phyloP scores from a whole-genome alignment of 2,113 vertebrate species.

The Egretta garzetta region DNA sequence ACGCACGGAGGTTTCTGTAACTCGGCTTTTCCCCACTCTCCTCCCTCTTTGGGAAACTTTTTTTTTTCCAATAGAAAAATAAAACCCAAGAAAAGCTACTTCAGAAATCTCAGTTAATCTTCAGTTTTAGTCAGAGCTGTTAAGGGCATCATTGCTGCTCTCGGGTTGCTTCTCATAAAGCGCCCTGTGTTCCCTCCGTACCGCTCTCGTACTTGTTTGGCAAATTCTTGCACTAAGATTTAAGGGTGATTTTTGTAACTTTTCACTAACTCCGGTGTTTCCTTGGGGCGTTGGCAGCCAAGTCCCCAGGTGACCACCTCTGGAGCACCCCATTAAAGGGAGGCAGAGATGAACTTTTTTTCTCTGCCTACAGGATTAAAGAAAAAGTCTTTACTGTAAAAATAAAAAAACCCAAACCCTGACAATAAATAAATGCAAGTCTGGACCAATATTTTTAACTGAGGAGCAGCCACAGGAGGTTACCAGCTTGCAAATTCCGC shows the following conservation, averaged over 20 bases:
- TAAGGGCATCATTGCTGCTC: not conserved
- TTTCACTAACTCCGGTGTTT: not conserved
- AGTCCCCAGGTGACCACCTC: not conserved
- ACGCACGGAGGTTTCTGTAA: no score
- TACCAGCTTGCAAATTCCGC: not conserved
- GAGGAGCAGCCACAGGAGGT: not conserved
- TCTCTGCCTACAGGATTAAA: not conserved
- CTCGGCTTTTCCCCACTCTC: not conserved
- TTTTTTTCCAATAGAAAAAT: not conserved
- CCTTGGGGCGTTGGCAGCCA: not conserved
- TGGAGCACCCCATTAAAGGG: not conserved
- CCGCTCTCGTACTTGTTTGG: no score
- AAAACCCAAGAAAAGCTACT: not conserved
- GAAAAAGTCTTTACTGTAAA: not conserved
- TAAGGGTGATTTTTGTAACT: not conserved
- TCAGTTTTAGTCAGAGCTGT: not conserved
- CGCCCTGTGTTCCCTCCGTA: not conserved
- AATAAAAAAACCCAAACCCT: not conserved
- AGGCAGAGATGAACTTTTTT: not conserved
- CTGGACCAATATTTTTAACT: not conserved
- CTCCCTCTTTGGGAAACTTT: not conserved
- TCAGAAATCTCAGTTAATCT: not conserved
- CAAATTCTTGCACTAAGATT: not conserved
- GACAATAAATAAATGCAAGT: not conserved
- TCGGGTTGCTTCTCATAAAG: not conserved